These are phyloP conservation scores for Cabera pusaria DNA, from an alignment of 2,888 invertebrate genomes.

Conservation along the genomic window DNA sequence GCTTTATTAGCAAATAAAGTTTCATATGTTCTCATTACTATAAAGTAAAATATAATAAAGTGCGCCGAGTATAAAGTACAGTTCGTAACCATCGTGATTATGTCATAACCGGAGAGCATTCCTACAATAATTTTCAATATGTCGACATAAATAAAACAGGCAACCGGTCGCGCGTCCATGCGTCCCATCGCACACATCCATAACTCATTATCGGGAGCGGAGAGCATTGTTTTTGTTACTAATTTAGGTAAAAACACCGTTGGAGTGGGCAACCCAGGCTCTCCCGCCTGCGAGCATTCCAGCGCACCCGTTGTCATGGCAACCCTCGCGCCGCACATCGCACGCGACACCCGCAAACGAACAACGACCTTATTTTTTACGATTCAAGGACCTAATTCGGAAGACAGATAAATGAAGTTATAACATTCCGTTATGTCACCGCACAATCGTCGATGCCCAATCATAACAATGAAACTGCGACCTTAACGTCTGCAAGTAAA, in stretches of 20 bases:
- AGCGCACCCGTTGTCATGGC: conserved; percentile 82
- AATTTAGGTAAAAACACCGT: conserved; percentile 69
- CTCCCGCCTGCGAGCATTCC: conserved; percentile 61
- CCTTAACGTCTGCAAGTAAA: conserved; percentile 73
- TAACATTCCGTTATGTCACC: conserved; percentile 74
- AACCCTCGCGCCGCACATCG: conserved; percentile 65
- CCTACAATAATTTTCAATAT: conserved; percentile 11
- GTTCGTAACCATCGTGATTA: conserved; percentile 8
- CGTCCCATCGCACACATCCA: conserved; percentile 32
- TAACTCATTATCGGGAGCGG: conserved; percentile 43
- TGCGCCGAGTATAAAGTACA: background rate
- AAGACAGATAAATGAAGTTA: conserved; percentile 71
- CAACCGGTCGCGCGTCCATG: conserved; percentile 10
- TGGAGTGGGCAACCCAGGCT: conserved; percentile 61
- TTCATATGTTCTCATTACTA: no score
- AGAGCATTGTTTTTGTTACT: conserved; percentile 53
- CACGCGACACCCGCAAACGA: conserved; percentile 51
- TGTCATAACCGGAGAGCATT: conserved; percentile 10
- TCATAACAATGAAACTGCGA: conserved; percentile 78
- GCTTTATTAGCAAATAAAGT: no score
- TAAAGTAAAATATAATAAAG: no score
- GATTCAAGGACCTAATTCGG: conserved; percentile 56
- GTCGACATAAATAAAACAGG: conserved; percentile 17
- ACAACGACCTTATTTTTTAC: conserved; percentile 65
- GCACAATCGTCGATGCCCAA: conserved; percentile 70